These are phyloP conservation scores for Peucedramus taeniatus DNA, from an alignment of 2,113 vertebrate genomes.

Conservation along the genomic window DNA sequence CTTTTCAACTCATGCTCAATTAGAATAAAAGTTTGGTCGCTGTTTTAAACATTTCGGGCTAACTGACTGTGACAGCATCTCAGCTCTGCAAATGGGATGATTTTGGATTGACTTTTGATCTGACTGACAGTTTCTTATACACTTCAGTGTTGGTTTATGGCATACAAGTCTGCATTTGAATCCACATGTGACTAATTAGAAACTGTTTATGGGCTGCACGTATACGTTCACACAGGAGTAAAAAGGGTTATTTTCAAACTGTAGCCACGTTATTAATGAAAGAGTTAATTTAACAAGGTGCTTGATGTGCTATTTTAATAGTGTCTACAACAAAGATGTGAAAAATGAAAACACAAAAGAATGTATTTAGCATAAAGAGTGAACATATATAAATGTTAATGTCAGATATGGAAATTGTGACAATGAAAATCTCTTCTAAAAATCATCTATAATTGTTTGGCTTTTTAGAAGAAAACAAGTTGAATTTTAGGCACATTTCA, in stretches of 20 bases:
- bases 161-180: conserved; percentile 57
- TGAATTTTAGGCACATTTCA: neutral
- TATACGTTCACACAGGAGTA: conserved; percentile 57
- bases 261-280: conserved; percentile 49
- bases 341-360: neutral
- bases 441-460: neutral
- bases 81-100: conserved; percentile 75
- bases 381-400: neutral
- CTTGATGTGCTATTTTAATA: neutral
- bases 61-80: conserved; percentile 77
- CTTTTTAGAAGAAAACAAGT: neutral
- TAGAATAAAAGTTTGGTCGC: conserved; percentile 83
- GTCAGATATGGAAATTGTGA: neutral
- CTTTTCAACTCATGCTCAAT: conserved; percentile 84
- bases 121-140: conserved; percentile 83
- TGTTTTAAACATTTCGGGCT: conserved; percentile 84
- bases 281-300: conserved; percentile 71
- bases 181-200: conserved; percentile 83
- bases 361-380: neutral
- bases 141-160: conserved; percentile 78
- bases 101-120: conserved; percentile 83
- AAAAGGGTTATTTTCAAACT: conserved; percentile 12
- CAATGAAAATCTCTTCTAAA: neutral
- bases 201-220: conserved; percentile 73
- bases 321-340: neutral